Percentiles rank a stretch among this genome's conserved stretches.
These are phyloP conservation scores for Manis crassicaudata DNA, from an alignment of 2,797 vertebrate genomes.

Conservation along the genomic window DNA sequence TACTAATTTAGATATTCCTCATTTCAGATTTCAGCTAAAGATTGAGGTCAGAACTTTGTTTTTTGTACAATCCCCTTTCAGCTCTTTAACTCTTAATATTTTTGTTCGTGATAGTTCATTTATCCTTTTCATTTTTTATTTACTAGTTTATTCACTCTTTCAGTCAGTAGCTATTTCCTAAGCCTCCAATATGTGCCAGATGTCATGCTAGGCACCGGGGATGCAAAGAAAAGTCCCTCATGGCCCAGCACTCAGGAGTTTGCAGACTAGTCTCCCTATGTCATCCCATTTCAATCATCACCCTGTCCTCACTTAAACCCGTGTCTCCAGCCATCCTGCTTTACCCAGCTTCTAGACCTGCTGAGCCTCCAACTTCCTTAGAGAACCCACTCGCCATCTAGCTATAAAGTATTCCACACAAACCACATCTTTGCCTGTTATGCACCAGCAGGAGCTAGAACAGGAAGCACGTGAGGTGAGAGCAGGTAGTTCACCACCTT, in stretches of 20 bases:
- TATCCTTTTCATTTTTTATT: neutral
- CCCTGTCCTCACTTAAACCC: neutral
- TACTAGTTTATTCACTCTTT: neutral
- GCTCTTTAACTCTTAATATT: neutral
- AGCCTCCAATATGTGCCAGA: neutral
- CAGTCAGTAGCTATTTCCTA: neutral
- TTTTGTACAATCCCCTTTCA: neutral
- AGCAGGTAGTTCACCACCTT: accelerated
- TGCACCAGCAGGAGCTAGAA: neutral
- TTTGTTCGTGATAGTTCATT: neutral
- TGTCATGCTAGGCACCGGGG: neutral
- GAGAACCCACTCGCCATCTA: neutral
- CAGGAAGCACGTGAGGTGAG: neutral
- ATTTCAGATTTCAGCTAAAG: neutral
- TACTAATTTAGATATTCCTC: neutral
- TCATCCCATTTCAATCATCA: accelerated
- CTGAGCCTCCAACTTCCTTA: neutral
- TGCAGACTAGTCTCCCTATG: neutral
- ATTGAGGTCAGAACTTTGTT: neutral
- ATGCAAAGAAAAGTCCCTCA: neutral
- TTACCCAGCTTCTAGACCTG: neutral
- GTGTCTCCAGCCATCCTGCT: neutral
- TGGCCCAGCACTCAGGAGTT: neutral
- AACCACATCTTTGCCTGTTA: neutral
- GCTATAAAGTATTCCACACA: neutral